Conservation (phyloP, 1,140 invertebrate species). For the Helicoverpa zea region DNA sequence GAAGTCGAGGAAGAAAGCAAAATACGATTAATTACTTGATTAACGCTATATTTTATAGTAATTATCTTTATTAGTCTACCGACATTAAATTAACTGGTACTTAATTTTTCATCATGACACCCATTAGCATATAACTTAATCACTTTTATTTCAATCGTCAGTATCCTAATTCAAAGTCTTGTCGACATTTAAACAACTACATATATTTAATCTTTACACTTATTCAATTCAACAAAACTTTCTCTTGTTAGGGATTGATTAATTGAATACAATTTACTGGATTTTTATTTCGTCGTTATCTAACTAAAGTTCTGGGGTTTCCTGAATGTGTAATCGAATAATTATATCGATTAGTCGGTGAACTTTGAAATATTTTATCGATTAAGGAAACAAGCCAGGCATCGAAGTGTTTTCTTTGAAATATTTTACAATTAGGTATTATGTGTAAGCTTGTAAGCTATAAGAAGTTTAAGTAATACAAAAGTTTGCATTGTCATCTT, state of each 20-base stretch:
- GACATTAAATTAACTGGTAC: too few species aligned
- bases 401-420: neutral
- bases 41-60: too few species aligned
- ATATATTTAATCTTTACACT: slow-evolving; percentile 1
- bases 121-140: neutral
- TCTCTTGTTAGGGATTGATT: slow-evolving; percentile 44
- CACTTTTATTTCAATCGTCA: neutral
- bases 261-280: slow-evolving; percentile 36
- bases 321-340: slow-evolving; percentile 15
- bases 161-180: neutral
- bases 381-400: slow-evolving; percentile 2
- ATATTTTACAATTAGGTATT: neutral
- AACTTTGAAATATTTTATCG: slow-evolving; percentile 24
- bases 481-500: too few species aligned
- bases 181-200: neutral
- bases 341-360: slow-evolving; percentile 29
- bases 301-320: slow-evolving; percentile 7
- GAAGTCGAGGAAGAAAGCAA: too few species aligned
- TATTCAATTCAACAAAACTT: slow-evolving; percentile 36
- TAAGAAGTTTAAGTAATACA: too few species aligned
- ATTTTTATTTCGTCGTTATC: slow-evolving; percentile 38
- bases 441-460: too few species aligned
- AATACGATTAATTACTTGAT: too few species aligned
- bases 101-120: too few species aligned
- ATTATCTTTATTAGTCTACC: too few species aligned